A percentile compares a stretch with the other conserved stretches of the same genome.
phyloP scores from a whole-genome alignment of 2,113 vertebrate species.

The Cheilinus undulatus region DNA sequence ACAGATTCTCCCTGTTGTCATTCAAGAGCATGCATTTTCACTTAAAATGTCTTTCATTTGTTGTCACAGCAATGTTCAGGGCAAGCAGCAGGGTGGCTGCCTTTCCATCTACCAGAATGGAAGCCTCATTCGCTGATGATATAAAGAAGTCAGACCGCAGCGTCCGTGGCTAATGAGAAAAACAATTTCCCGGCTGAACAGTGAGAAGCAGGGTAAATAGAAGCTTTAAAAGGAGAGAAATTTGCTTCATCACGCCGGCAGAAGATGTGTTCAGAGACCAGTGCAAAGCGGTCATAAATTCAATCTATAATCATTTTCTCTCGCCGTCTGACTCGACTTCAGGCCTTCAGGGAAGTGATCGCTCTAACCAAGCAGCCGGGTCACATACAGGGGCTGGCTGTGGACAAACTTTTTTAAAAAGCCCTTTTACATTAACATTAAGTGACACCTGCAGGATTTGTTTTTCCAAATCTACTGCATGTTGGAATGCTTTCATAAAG shows the following conservation, averaged over 20 bases:
- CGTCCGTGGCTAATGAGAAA: constrained; percentile 66
- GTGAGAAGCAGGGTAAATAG: constrained; percentile 58
- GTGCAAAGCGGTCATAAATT: constrained; percentile 62
- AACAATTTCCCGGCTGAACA: constrained; percentile 66
- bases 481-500: constrained; percentile 35
- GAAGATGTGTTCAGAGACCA: constrained; percentile 42
- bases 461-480: constrained; percentile 1
- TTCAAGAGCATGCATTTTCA: constrained; percentile 60
- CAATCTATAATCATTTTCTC: constrained; percentile 54
- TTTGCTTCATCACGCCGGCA: constrained; percentile 35
- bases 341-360: constrained; percentile 61
- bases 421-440: constrained; percentile 16
- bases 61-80: constrained; percentile 37
- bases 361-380: constrained; percentile 35
- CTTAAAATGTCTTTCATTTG: constrained; percentile 65
- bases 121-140: constrained; percentile 36
- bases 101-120: constrained; percentile 21
- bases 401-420: constrained; percentile 30
- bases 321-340: constrained; percentile 29
- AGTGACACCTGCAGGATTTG: constrained; percentile 40
- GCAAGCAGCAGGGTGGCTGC: constrained; percentile 34
- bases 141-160: constrained; percentile 44
- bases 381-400: constrained; percentile 19
- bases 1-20: constrained; percentile 47
- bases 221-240: constrained; percentile 47